Conservation (phyloP, 2,888 invertebrate genomes). For the Macrophya annulata region DNA sequence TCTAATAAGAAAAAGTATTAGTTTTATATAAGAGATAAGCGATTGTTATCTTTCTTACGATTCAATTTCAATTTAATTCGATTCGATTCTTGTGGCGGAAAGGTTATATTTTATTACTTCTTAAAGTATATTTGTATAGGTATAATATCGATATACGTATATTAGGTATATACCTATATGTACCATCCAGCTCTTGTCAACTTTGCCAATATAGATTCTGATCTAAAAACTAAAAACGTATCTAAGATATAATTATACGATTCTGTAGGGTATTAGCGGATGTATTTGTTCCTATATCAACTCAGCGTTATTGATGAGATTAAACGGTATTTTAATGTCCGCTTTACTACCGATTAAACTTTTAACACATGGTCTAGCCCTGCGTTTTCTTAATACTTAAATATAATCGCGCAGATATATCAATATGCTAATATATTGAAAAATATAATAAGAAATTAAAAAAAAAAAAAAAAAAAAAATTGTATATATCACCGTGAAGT, state of each 20-base stretch:
- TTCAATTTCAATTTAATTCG: neutral
- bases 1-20: neutral
- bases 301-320: neutral
- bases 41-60: neutral
- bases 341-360: neutral
- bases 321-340: neutral
- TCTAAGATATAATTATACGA: neutral
- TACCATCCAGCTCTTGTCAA: neutral
- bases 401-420: neutral
- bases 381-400: neutral
- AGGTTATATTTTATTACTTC: neutral
- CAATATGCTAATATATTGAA: too few relatives aligned
- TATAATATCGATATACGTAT: too few relatives aligned
- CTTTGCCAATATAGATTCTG: slow-evolving; percentile 20
- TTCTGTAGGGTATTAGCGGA: neutral
- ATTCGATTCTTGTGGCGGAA: neutral
- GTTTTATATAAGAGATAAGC: slow-evolving; percentile 22
- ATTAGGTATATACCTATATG: neutral
- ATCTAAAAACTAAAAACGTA: neutral
- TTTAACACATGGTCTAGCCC: neutral
- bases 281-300: neutral
- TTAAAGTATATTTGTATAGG: neutral
- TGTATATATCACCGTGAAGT: neutral
- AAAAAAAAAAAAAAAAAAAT: too few relatives aligned
- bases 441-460: neutral